Evolutionary conservation across 2,797 vertebrate species (phyloP).

Genomic region (Enteromius anoplus): DNA sequence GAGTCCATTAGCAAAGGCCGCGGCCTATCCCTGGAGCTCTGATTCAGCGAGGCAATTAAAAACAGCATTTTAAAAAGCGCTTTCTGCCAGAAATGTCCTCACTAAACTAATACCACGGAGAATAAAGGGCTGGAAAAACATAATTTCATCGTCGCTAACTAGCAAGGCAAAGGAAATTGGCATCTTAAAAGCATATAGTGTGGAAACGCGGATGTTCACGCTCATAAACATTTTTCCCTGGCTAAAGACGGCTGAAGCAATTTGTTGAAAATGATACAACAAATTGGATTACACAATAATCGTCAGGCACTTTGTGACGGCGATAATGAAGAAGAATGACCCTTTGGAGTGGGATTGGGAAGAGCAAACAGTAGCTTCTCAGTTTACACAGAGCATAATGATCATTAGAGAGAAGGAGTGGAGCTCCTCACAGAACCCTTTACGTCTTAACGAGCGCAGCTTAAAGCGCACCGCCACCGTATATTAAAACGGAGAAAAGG

Average conservation of each 20-base stretch:
- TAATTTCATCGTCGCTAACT: conserved; percentile 42
- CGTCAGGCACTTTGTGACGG: conserved; percentile 48
- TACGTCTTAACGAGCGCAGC: conserved; percentile 1
- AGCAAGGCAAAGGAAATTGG: conserved; percentile 36
- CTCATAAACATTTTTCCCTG: conserved; percentile 30
- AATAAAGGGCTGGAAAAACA: conserved; percentile 29
- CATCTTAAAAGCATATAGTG: conserved; percentile 34
- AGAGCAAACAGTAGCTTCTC: conserved; percentile 59
- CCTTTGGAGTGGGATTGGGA: conserved; percentile 47
- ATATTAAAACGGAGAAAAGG: conserved; percentile 50
- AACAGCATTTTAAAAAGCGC: conserved; percentile 54
- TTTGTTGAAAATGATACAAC: conserved; percentile 59
- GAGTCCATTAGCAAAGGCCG: conserved; percentile 75
- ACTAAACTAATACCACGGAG: conserved; percentile 19
- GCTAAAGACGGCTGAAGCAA: conserved; percentile 48
- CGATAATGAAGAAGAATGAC: conserved; percentile 62
- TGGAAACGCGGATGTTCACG: not conserved
- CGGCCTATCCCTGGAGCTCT: conserved; percentile 65
- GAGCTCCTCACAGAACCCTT: conserved; percentile 40
- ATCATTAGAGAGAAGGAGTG: conserved; percentile 53
- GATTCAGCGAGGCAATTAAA: conserved; percentile 66
- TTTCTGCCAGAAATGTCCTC: conserved; percentile 41
- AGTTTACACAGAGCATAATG: conserved; percentile 59
- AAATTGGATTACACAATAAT: conserved; percentile 59
- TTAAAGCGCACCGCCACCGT: conserved; percentile 16